Base-by-base conservation (phyloP, 1,140 invertebrate species). In the Hormaphis cornu region DNA sequence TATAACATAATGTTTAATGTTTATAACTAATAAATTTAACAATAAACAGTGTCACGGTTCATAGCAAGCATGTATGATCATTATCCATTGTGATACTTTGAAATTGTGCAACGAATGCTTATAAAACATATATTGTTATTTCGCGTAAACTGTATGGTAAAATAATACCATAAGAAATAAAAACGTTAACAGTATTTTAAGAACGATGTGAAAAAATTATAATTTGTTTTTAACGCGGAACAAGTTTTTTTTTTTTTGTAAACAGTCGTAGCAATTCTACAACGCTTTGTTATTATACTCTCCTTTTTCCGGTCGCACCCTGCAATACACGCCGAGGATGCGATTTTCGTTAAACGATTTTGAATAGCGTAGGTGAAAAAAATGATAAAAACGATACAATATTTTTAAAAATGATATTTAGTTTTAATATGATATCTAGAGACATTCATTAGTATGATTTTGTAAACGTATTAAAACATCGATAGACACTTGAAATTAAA, bases 261-360 rank as follows among this genome's bases (percentile, higher is more conserved):
- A 22, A 56, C 14, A 37, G 18, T 37, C 42, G 48, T 48, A 18
- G 18, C 44, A 46, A 35, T 48, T 2, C 59, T 50, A 56, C 37
- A 22, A 61, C 24, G 59, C 22, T 48, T 63, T 63, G 59, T 63
- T n/a, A n/a, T n/a, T n/a, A n/a, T 10, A 63, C 59, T 63, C 59
- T 4, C 42, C 42, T n/a, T 63, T 33, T 63, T 63, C 59, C 59
- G 59, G 59, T 48, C 18, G 48, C 59, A 14, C 59, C 59, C 18
- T 48, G 4, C 16, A 8, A n/a, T 46, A 46, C 16, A 33, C 24
- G 12, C 33, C 53, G 37, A 61, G 35, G 40, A 61, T 44, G 40
- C 18, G 18, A 28, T 44, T 61, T 44, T 61, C 14, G 40, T 30
- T 28, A 3, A 61, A 61, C 2, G 14, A 40, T 58, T 40, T 20